phyloP scores from a whole-genome alignment of 2,888 invertebrate genomes.

The Neoitamus cyanurus region DNA sequence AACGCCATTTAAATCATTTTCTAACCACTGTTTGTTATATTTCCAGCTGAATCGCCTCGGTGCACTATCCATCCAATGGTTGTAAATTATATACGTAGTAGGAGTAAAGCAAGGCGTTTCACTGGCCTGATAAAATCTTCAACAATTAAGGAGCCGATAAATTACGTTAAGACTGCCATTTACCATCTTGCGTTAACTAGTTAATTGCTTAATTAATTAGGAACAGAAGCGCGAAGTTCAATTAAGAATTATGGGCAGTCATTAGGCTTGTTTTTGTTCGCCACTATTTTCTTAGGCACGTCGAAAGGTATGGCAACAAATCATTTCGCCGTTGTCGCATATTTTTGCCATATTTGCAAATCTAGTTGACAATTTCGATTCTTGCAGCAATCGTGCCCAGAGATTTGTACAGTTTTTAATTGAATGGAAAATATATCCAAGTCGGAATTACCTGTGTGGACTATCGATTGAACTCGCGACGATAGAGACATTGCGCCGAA shows the following conservation, averaged over 20 bases:
- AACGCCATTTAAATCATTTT: too few relatives aligned
- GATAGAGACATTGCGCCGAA: constrained; percentile 39
- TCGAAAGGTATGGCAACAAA: neutral
- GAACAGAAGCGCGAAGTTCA: constrained; percentile 29
- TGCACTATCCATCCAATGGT: neutral
- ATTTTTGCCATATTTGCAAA: constrained; percentile 43
- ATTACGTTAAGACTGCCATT: constrained; percentile 26
- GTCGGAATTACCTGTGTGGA: neutral
- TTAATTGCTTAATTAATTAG: constrained; percentile 46
- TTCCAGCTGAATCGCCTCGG: too few relatives aligned
- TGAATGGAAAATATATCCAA: constrained; percentile 27
- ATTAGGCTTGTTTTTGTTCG: constrained; percentile 17
- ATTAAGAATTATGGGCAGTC: constrained; percentile 33
- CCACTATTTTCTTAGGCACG: neutral
- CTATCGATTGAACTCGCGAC: neutral
- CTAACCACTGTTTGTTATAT: too few relatives aligned
- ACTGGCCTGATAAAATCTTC: constrained; percentile 23
- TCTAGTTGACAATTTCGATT: constrained; percentile 26
- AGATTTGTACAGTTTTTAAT: constrained; percentile 20
- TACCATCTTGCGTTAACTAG: constrained; percentile 30
- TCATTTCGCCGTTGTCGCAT: constrained; percentile 22
- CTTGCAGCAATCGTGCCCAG: constrained; percentile 14
- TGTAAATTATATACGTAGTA: neutral
- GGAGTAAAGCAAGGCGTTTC: neutral
- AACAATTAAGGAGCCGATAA: constrained; percentile 35